These are phyloP conservation scores for Apogon talboti DNA, from an alignment of 2,797 vertebrate species.

Conservation along the genomic window DNA sequence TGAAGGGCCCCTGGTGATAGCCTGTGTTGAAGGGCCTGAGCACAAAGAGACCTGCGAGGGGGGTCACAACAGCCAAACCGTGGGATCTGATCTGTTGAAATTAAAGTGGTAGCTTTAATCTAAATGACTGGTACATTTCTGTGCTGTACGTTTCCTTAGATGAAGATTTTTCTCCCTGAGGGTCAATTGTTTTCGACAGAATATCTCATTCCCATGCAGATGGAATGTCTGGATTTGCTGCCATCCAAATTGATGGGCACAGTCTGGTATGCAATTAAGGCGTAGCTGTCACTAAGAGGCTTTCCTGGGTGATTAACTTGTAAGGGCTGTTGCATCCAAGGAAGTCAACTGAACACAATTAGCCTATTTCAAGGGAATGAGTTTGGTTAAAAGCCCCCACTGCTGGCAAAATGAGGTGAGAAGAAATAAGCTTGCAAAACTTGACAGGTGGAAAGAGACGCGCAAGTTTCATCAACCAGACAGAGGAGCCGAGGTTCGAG, in stretches of 20 bases:
- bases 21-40: conserved; percentile 46
- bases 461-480: conserved; percentile 34
- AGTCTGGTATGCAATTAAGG: conserved; percentile 80
- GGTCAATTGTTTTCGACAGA: conserved; percentile 30
- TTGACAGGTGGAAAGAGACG: conserved; percentile 62
- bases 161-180: conserved; percentile 27
- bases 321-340: conserved; percentile 75
- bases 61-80: conserved; percentile 31
- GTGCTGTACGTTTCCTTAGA: conserved; percentile 15
- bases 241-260: conserved; percentile 75
- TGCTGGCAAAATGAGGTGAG: conserved; percentile 51
- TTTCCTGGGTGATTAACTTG: conserved; percentile 80
- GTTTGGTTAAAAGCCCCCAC: conserved; percentile 59
- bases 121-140: conserved; percentile 21
- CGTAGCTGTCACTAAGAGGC: conserved; percentile 79
- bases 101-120: conserved; percentile 31
- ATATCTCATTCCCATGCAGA: conserved; percentile 68
- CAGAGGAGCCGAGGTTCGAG: conserved; percentile 40
- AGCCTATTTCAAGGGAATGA: conserved; percentile 67
- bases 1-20: conserved; percentile 49
- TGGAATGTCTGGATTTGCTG: conserved; percentile 76
- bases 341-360: conserved; percentile 82
- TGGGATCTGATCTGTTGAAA: conserved; percentile 50
- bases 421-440: conserved; percentile 50
- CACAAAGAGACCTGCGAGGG: conserved; percentile 39